Conservation (phyloP, 2,888 invertebrate species). For the Apamea epomidion region DNA sequence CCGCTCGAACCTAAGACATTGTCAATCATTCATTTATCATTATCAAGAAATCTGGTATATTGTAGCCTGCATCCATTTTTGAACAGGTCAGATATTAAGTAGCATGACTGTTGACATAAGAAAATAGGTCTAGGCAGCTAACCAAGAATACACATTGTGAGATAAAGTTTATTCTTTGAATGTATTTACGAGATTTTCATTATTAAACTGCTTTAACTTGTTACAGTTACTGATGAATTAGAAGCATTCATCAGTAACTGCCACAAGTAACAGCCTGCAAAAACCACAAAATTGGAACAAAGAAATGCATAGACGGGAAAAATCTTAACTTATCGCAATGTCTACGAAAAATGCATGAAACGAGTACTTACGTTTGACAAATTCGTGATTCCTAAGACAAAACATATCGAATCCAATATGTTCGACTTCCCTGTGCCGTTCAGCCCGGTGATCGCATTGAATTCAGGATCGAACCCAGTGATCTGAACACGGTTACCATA, state of each 20-base stretch:
- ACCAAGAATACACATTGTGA: background rate
- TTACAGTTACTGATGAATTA: background rate
- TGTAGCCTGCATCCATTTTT: background rate
- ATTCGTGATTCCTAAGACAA: slow-evolving; percentile 98
- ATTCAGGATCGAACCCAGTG: slow-evolving; percentile 97
- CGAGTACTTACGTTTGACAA: slow-evolving; percentile 95
- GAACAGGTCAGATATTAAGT: background rate
- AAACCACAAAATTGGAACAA: background rate
- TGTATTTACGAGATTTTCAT: background rate
- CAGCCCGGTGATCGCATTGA: slow-evolving; percentile 99
- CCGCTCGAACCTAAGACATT: slow-evolving; percentile 94
- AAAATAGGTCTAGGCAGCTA: background rate
- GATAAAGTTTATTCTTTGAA: background rate
- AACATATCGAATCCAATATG: slow-evolving; percentile 99
- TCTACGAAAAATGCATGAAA: slow-evolving; percentile 38
- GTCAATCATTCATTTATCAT: background rate
- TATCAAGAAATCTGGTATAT: background rate
- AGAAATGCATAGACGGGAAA: slow-evolving; percentile 68
- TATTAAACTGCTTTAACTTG: background rate
- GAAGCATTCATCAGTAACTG: too few species aligned
- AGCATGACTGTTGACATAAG: background rate
- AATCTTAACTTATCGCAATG: slow-evolving; percentile 45
- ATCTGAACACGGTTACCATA: slow-evolving; percentile 98
- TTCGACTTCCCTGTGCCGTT: slow-evolving; percentile 99
- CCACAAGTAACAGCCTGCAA: background rate